Evolutionary conservation across 2,888 invertebrate species (phyloP).

Genomic region (Mythimna vitellina): DNA sequence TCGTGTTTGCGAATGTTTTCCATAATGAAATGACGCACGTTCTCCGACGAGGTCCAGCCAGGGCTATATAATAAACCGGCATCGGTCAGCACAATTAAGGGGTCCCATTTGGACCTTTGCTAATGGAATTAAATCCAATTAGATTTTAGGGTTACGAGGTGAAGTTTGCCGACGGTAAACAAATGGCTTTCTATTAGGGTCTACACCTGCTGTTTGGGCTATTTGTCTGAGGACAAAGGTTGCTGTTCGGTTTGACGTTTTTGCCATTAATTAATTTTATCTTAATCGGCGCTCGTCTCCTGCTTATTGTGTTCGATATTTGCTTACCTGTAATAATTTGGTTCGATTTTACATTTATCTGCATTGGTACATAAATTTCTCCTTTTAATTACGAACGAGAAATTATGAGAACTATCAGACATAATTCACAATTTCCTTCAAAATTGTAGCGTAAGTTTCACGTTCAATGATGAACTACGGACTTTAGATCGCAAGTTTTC

Average conservation of each 20-base stretch:
- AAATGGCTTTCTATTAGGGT: conserved; percentile 85
- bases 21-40: conserved; percentile 75
- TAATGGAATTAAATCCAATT: conserved; percentile 91
- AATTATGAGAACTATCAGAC: not conserved
- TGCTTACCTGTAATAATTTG: conserved; percentile 18
- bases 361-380: not conserved
- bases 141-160: conserved; percentile 90
- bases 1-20: conserved; percentile 72
- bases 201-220: conserved; percentile 83
- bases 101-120: conserved; percentile 88
- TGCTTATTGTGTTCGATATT: conserved; percentile 38
- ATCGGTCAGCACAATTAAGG: conserved; percentile 88
- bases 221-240: conserved; percentile 80
- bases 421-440: not conserved
- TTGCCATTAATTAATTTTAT: conserved; percentile 72
- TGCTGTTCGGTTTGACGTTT: conserved; percentile 75
- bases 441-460: not conserved
- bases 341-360: not conserved
- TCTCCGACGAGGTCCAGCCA: conserved; percentile 68
- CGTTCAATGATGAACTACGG: conserved; percentile 4
- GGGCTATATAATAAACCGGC: conserved; percentile 82
- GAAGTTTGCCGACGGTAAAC: conserved; percentile 88
- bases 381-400: not conserved
- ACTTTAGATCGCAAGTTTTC: conserved; percentile 34
- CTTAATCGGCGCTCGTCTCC: conserved; percentile 61